Evolutionary conservation across 1,140 invertebrate species (phyloP).

Genomic region (Belonocnema kinseyi): DNA sequence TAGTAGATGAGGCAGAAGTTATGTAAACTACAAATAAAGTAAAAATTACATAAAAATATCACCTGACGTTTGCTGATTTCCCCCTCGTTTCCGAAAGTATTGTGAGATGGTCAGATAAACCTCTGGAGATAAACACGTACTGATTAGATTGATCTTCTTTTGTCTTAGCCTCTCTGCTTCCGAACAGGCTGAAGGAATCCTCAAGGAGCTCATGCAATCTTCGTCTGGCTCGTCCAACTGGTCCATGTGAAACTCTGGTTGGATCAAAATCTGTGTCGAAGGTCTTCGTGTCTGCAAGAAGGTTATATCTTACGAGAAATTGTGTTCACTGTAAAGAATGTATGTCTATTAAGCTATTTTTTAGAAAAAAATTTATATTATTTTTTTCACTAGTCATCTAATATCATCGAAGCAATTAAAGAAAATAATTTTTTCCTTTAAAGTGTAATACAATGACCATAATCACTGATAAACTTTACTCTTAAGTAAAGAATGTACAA

Average conservation of each 20-base stretch:
- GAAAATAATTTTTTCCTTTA: too few relatives aligned
- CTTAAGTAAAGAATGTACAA: too few relatives aligned
- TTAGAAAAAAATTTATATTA: neutral
- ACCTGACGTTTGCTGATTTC: conserved; percentile 76
- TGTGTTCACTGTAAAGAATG: neutral
- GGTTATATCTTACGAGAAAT: conserved; percentile 38
- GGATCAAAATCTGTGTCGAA: conserved; percentile 59
- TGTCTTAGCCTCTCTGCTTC: conserved; percentile 73
- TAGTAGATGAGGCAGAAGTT: neutral
- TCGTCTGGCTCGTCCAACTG: conserved; percentile 78
- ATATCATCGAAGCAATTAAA: too few relatives aligned
- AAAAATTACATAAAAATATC: conserved; percentile 34
- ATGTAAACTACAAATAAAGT: neutral
- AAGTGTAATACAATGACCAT: too few relatives aligned
- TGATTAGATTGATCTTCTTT: conserved; percentile 43
- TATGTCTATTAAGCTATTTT: neutral
- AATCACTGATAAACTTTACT: too few relatives aligned
- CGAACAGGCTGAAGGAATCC: conserved; percentile 82
- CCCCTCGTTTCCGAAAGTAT: conserved; percentile 64
- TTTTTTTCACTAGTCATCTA: neutral
- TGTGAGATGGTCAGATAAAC: conserved; percentile 53
- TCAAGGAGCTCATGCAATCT: conserved; percentile 82
- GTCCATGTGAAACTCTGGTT: conserved; percentile 58
- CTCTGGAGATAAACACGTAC: conserved; percentile 37
- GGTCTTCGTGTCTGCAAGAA: conserved; percentile 39